Conservation (phyloP, 1,140 invertebrate genomes). For the Atta texana region DNA sequence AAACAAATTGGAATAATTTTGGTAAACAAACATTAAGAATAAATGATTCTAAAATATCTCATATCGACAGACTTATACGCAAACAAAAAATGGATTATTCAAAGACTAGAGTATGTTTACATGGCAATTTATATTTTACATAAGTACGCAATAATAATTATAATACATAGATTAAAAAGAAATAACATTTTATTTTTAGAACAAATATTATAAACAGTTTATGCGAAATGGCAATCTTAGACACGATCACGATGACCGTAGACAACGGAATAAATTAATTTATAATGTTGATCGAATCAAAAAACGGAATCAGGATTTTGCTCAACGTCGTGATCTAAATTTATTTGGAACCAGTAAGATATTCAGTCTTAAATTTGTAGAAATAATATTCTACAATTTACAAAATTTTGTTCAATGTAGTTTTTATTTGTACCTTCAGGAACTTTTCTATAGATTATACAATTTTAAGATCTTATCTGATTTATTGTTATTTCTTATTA, state of each 20-base stretch:
- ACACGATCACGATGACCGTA: background rate
- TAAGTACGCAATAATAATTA: background rate
- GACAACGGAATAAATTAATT: background rate
- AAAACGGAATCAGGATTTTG: background rate
- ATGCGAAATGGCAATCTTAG: background rate
- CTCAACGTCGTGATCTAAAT: background rate
- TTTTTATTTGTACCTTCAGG: background rate
- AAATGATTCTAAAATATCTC: constrained; percentile 58
- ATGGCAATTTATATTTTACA: background rate
- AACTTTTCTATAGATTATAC: background rate
- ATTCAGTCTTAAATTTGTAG: background rate
- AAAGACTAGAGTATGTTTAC: constrained; percentile 37
- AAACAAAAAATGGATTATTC: constrained; percentile 60
- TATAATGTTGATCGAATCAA: background rate
- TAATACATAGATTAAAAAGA: background rate
- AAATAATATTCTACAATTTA: background rate
- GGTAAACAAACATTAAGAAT: constrained; percentile 37
- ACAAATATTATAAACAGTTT: constrained; percentile 56
- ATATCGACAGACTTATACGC: constrained; percentile 61
- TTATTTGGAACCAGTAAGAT: constrained; percentile 7
- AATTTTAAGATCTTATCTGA: background rate
- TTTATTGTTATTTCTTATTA: background rate
- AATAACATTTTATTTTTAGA: constrained; percentile 32
- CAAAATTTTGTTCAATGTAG: background rate
- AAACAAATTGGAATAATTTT: constrained; percentile 41